Evolutionary conservation across 92 coral and sea anemone species (phyloP), one percentile per base, ranked within the genome.

Genomic region (Umimayanthus kanabou): DNA sequence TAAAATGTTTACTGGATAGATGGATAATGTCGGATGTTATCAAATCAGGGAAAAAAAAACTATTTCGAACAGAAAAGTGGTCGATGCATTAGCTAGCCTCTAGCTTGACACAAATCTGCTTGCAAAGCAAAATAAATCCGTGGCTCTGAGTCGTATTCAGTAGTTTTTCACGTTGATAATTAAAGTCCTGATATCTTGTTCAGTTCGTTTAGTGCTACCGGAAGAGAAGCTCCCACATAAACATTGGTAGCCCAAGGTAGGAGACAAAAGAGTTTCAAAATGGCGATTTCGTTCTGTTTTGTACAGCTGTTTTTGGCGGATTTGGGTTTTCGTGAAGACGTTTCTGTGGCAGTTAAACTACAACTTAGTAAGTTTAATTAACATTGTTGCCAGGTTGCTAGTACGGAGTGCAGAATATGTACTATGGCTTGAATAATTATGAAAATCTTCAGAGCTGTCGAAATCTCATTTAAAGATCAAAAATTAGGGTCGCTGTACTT

Each of bases 311-410:
- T 83, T 67, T 25, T 14, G 39, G 25, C 16, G 65, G 25, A 4
- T 15, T 70, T 8, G 23, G 15, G 14, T 61, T 80, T 53, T 61
- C 73, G 5, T 40, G 16, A 80, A 61, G 29, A 80, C 20, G 2
- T 50, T 66, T 42, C 58, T 33, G 39, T 66, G 61, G 26, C 61
- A 39, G 22, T 29, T 65, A 33, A 47, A 64, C 76, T 45, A 82
- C 18, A 82, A 82, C 30, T 22, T 20, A 16, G 3, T 53, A 2
- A 53, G 18, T 39, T 71, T 67, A 47, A 83, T 83, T 83, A 42
- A 26, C 28, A 47, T 29, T 33, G 87, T 83, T 83, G 79, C 87
- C 45, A 67, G 28, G 87, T 28, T 83, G 77, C 67, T 10, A 70
- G 45, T 16, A n/a, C 55, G 78, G 37, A 83, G 76, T 18, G 61